Percentiles rank a stretch among this genome's conserved stretches.
Evolutionary conservation across 2,888 invertebrate genomes (phyloP).

Genomic region (Archips crataeganus): DNA sequence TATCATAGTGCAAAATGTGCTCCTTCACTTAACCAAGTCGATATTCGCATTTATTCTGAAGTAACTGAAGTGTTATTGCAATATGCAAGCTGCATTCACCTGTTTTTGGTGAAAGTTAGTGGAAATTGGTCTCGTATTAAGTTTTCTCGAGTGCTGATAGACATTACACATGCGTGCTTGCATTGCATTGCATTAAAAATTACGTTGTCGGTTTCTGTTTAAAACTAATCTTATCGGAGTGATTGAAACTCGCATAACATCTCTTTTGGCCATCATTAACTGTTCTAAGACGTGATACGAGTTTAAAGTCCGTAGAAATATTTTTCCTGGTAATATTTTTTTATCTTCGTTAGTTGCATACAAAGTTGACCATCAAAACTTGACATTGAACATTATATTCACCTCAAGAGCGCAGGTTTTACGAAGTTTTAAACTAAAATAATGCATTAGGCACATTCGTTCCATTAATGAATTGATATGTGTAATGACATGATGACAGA

Average conservation of each 20-base stretch:
- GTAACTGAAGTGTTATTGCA: slow-evolving; percentile 63
- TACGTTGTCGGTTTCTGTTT: background rate
- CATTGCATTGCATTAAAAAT: slow-evolving; percentile 59
- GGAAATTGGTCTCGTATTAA: slow-evolving; percentile 50
- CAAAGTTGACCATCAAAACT: slow-evolving; percentile 10
- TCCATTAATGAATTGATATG: too few species aligned
- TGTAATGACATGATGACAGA: too few species aligned
- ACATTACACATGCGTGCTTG: slow-evolving; percentile 82
- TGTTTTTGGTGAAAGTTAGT: slow-evolving; percentile 75
- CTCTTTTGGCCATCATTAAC: background rate
- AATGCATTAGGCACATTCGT: too few species aligned
- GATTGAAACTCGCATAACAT: slow-evolving; percentile 26
- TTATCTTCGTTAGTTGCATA: background rate
- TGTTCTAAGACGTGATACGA: slow-evolving; percentile 13
- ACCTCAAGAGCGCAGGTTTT: too few species aligned
- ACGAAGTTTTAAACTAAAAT: too few species aligned
- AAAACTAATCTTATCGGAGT: background rate
- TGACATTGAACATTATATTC: too few species aligned
- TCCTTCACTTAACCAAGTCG: slow-evolving; percentile 53
- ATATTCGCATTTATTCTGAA: slow-evolving; percentile 47
- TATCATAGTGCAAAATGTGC: slow-evolving; percentile 77
- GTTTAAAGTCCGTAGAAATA: background rate
- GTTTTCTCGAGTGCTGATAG: slow-evolving; percentile 63
- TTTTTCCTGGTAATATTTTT: background rate
- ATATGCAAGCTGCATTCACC: slow-evolving; percentile 79